Base-by-base conservation (phyloP, 1,140 invertebrate genomes). In the Sogatella furcifera region DNA sequence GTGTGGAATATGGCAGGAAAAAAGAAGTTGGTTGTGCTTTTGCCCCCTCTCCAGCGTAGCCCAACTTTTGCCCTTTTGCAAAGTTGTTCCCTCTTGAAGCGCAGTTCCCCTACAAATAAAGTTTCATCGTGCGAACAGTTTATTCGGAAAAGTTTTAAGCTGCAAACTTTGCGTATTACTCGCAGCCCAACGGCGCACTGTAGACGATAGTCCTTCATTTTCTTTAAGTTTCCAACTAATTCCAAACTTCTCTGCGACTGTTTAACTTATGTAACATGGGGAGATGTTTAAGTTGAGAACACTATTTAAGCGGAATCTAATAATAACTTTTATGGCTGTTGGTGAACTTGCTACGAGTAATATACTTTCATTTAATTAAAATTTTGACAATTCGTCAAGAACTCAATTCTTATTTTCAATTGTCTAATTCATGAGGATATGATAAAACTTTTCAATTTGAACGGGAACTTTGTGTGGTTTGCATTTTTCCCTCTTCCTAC, bases 351-450 rank as follows among this genome's bases (percentile, higher is more conserved):
- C 15, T 19, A 13, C 9, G 43, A 46, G 43, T 46, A 55, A 24
- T 55, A 55, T 55, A 44, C 53, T 55, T 34, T 55, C 21, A 28
- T 55, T 55, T 55, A 34, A 24, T 24, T 55, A 55, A 55, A 55
- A 55, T 34, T 55, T 55, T 55, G 53, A 24, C 21, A 55, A 34
- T 55, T 55, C 53, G 21, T 55, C 28, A 34, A 22, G 21, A 38
- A 38, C 9, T 38, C 34, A 38, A 9, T 38, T 38, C 34, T 38
- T 38, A 38, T 38, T 38, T 38, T 38, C 34, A 38, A 38, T 38
- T 38, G 34, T 38, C 34, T 38, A 38, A 38, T 38, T 38, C 34
- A 38, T 38, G 34, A 38, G 34, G 34, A 38, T 38, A 38, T 38
- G 34, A 38, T 38, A 38, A 38, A 38, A 38, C 34, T 38, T 38